Base-by-base conservation (phyloP, 2,797 vertebrate species). In the Halcyon chelicuti region DNA sequence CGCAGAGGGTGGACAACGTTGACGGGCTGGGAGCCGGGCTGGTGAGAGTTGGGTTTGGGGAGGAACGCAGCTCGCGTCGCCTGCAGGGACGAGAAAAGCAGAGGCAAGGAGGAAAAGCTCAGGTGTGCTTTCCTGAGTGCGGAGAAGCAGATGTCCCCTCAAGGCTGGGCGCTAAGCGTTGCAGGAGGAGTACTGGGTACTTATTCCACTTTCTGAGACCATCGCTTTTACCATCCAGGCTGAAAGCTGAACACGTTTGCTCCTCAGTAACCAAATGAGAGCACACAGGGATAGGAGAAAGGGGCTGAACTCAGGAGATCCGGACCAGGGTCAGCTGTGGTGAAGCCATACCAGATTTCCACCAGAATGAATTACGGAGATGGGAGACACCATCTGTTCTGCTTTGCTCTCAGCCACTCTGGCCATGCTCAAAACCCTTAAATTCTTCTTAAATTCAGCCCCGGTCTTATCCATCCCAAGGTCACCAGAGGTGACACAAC, bases 1-100 rank as follows among this genome's bases (percentile, higher is more conserved):
- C 98, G 98, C 14, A 99, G 98, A 12, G 99, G 99, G 10, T 98
- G 98, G 42, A 99, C 98, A 1, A 98, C 42, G 67, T 99, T 99
- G 94, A 98, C 76, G 1, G 98, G 98, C 93, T 99, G 98, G 42
- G 97, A 97, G 60, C 97, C 96, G 0, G 96, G 97, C 37, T 96
- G 97, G 8, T 74, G 81, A 2, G 97, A 73, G 4, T 90, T 94
- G 3, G 98, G 81, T 37, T 97, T 97, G 31, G 97, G 96, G 5
- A 98, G 98, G 75, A 99, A 98, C 1, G 98, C 82, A 49, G 98
- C 96, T 88, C 98, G 97, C 5, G 97, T 85, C 78, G 95, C 98
- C 97, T 99, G 98, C 91, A 90, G 96, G 8, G 46, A 25, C 0
- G 10, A 47, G 66, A 66, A n/a, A 44, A 68, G 14, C 8, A 22